Conservation (phyloP, 2,113 vertebrate genomes). For the Speoplatyrhinus poulsoni region DNA sequence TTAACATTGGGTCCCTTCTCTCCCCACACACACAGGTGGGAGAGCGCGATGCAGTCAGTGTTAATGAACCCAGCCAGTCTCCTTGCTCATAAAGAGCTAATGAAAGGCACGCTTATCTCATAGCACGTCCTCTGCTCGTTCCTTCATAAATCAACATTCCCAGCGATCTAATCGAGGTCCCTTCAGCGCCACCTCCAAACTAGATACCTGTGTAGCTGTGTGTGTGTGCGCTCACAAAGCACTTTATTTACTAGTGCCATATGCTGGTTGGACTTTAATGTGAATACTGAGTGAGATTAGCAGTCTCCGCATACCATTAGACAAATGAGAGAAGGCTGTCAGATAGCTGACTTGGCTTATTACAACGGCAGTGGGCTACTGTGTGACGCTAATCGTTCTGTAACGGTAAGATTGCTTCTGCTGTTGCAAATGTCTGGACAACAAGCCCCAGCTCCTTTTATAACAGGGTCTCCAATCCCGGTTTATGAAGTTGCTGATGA, state of each 20-base stretch:
- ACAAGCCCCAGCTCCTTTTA: too few relatives aligned
- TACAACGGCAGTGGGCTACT: too few relatives aligned
- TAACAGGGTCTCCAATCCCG: too few relatives aligned
- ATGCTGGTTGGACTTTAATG: too few relatives aligned
- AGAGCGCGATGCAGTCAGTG: constrained; percentile 53
- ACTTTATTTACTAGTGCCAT: not conserved
- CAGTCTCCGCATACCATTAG: too few relatives aligned
- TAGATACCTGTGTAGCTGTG: not conserved
- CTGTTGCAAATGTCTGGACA: too few relatives aligned
- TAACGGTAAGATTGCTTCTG: too few relatives aligned
- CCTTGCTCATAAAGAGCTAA: constrained; percentile 59
- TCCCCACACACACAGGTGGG: not conserved
- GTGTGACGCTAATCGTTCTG: too few relatives aligned
- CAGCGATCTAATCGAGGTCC: constrained; percentile 5
- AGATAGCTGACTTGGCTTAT: too few relatives aligned
- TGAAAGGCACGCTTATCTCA: constrained; percentile 28
- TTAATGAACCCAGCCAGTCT: constrained; percentile 57
- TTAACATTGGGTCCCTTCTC: not conserved
- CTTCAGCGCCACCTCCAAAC: constrained; percentile 11
- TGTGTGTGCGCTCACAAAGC: not conserved
- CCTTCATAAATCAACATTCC: constrained; percentile 23
- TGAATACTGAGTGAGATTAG: too few relatives aligned
- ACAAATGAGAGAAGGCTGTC: too few relatives aligned
- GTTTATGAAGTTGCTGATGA: too few relatives aligned
- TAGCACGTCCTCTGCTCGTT: not conserved